Base-by-base conservation (phyloP, 2,888 invertebrate genomes). In the Tenodera sinensis region DNA sequence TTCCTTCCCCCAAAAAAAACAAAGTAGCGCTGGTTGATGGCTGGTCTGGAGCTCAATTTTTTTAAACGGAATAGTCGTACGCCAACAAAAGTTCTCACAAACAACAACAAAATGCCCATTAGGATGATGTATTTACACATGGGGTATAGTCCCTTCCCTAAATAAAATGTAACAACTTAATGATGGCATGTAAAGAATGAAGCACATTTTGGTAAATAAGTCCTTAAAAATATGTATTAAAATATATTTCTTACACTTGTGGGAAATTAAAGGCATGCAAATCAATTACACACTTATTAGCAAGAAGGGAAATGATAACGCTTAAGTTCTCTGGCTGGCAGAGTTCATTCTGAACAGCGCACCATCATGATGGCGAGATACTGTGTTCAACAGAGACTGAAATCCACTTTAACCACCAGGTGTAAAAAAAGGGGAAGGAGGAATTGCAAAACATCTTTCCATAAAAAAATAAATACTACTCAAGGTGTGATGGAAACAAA, bases 401-500 rank as follows among this genome's bases (percentile, higher is more conserved):
- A 71, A 71, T 25, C 25, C 54, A 2, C 20, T 71, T 25, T 71
- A 71, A 71, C 54, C 54, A 71, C 25, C 25, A 71, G 54, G 25
- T 15, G 15, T 15, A 20, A 71, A 71, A 71, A 15, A 71, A 71
- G 15, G 54, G 20, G 20, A 20, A 71, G 54, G 54, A 71, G 54
- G 54, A 71, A 71, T 71, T 20, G 4, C 54, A 71, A 71, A 71
- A 71, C 25, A 71, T 71, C 42, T 71, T 71, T 71, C 54, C 54
- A 86, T 86, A 86, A 86, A 86, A 83, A 86, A 86, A 86, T 86
- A 86, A 86, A 86, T 86, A 86, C 25, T 81, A 81, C 28, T 27
- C 27, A 20, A 3, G 28, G 54, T 27, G 85, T 85, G n/a, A 85
- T 42, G 47, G 54, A 71, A 71, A 71, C 9, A 85, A 71, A 71